These are phyloP conservation scores for Syrmaticus mikado DNA, from an alignment of 2,113 vertebrate genomes.

Conservation along the genomic window DNA sequence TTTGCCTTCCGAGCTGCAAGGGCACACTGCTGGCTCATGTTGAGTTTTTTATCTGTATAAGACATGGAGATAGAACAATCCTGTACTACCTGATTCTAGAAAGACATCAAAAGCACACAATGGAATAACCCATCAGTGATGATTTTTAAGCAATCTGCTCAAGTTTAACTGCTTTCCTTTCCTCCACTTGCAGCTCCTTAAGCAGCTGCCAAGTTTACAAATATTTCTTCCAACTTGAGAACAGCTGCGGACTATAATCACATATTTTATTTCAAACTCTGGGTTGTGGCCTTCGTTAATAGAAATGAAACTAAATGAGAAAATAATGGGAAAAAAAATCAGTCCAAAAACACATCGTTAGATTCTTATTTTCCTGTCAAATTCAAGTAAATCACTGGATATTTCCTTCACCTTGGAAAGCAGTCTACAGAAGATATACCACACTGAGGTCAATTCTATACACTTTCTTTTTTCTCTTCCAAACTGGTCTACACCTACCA, in stretches of 20 bases:
- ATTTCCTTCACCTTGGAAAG: background rate
- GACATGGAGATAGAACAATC: background rate
- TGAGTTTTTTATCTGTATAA: too few species aligned
- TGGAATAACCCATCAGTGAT: background rate
- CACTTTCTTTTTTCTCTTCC: background rate
- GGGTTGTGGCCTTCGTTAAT: background rate
- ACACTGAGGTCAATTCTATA: background rate
- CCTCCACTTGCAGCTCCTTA: slow-evolving; percentile 17
- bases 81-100: background rate
- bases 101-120: background rate
- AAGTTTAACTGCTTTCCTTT: slow-evolving; percentile 7
- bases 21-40: too few species aligned
- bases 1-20: too few species aligned
- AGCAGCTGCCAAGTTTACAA: slow-evolving; percentile 63
- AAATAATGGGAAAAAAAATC: background rate
- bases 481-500: background rate
- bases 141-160: background rate
- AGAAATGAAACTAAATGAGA: slow-evolving; percentile 25
- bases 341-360: background rate
- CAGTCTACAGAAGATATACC: background rate
- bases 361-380: slow-evolving; percentile 23
- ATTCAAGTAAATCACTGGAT: slow-evolving; percentile 8
- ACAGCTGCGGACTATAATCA: slow-evolving; percentile 62
- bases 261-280: slow-evolving; percentile 30
- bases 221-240: slow-evolving; percentile 33